Evolutionary conservation across 2,113 vertebrate species (phyloP).

Genomic region (Acrocephalus kingi): DNA sequence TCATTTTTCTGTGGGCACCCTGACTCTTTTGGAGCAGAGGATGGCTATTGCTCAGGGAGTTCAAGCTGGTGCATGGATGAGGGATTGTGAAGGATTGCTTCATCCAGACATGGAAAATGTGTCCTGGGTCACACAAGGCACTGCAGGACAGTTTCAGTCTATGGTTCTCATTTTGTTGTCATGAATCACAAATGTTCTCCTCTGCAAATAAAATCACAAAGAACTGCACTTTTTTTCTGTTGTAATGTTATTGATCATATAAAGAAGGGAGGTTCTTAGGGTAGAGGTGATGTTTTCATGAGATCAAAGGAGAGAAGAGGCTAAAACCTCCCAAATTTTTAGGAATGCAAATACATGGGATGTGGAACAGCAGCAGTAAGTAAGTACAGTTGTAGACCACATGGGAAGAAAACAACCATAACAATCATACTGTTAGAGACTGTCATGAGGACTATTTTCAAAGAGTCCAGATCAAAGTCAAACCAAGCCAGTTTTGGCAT

Average conservation of each 20-base stretch:
- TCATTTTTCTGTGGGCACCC: neutral
- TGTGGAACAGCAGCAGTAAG: neutral
- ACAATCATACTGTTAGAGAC: neutral
- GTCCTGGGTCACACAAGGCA: neutral
- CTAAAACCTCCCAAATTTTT: neutral
- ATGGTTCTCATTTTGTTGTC: neutral
- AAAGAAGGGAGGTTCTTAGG: neutral
- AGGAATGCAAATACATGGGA: neutral
- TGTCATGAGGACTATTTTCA: neutral
- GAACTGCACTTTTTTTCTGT: neutral
- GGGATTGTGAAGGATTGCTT: neutral
- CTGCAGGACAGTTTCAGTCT: neutral
- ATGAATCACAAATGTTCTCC: neutral
- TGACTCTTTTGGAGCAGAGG: neutral
- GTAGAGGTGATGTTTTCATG: neutral
- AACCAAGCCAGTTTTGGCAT: neutral
- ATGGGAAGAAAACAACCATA: neutral
- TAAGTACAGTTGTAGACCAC: neutral
- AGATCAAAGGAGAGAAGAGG: neutral
- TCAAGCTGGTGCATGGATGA: neutral
- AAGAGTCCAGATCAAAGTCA: neutral
- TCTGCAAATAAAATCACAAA: neutral
- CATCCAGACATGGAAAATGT: neutral
- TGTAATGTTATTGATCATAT: neutral
- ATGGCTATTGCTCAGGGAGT: neutral